Percentiles rank a stretch among this genome's conserved stretches.
These are phyloP conservation scores for Bombylius major DNA, from an alignment of 2,888 invertebrate genomes.

Conservation along the genomic window DNA sequence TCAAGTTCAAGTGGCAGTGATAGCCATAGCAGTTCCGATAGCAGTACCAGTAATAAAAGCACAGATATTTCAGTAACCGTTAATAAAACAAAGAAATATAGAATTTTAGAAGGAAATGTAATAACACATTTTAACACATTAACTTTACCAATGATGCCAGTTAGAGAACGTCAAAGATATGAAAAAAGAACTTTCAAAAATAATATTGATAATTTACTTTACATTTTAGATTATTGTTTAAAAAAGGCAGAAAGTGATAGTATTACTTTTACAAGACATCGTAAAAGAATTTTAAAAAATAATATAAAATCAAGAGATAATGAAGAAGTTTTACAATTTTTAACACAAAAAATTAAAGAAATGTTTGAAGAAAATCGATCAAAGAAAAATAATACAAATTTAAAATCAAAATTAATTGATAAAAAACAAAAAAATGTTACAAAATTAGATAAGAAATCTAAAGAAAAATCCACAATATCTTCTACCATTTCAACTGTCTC, in stretches of 20 bases:
- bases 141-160: conserved; percentile 24
- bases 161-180: conserved; percentile 21
- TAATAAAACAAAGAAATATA: conserved; percentile 4
- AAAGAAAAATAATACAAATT: neutral
- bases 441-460: neutral
- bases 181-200: conserved; percentile 20
- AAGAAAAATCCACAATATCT: too few relatives aligned
- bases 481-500: too few relatives aligned
- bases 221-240: conserved; percentile 27
- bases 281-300: conserved; percentile 26
- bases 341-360: conserved; percentile 19
- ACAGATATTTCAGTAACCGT: conserved; percentile 15
- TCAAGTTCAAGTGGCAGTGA: conserved; percentile 17
- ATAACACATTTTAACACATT: conserved; percentile 29
- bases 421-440: neutral
- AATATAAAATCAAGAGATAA: conserved; percentile 25
- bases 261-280: conserved; percentile 18
- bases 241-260: conserved; percentile 7
- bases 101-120: conserved; percentile 24
- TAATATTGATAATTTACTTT: conserved; percentile 21
- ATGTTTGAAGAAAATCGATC: conserved; percentile 2
- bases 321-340: conserved; percentile 26
- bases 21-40: conserved; percentile 7
- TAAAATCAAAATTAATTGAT: neutral
- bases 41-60: conserved; percentile 12